Percentiles rank a stretch among this genome's conserved stretches.
Conservation (phyloP, 2,888 invertebrate species). For the Pseudococcus jackbeardsleyi region DNA sequence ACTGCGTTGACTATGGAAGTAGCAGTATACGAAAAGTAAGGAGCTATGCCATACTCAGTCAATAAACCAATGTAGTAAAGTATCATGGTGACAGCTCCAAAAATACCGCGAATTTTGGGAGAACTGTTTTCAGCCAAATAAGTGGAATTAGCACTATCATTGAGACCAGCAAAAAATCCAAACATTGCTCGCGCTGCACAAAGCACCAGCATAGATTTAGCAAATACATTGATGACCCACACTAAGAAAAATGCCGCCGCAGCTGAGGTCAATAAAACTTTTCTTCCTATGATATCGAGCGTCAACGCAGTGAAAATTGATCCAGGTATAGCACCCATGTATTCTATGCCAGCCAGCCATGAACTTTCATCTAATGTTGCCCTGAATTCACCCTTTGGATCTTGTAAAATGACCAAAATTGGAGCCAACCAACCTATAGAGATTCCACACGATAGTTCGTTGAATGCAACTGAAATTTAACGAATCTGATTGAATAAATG, state of each 20-base stretch:
- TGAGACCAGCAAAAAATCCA: background rate
- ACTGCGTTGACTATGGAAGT: background rate
- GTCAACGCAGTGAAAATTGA: background rate
- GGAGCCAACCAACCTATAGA: conserved; percentile 27
- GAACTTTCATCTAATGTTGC: background rate
- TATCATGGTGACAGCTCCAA: background rate
- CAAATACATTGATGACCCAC: background rate
- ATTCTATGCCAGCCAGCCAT: background rate
- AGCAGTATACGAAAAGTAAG: background rate
- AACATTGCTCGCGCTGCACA: background rate
- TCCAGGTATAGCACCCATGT: background rate
- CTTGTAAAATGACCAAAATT: background rate
- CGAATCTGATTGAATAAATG: background rate
- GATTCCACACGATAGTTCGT: background rate
- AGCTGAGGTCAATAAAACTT: background rate
- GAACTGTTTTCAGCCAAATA: conserved; percentile 42
- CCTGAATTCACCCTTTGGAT: background rate
- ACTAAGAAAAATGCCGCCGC: background rate
- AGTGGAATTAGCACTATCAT: background rate
- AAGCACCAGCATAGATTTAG: background rate
- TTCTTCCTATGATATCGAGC: conserved; percentile 16
- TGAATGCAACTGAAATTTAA: background rate
- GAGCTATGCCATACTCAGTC: background rate
- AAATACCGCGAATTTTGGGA: background rate
- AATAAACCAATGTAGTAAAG: background rate